Percentiles rank a stretch among this genome's conserved stretches.
Evolutionary conservation across 2,797 vertebrate species (phyloP).

Genomic region (Phalanger gymnotis): DNA sequence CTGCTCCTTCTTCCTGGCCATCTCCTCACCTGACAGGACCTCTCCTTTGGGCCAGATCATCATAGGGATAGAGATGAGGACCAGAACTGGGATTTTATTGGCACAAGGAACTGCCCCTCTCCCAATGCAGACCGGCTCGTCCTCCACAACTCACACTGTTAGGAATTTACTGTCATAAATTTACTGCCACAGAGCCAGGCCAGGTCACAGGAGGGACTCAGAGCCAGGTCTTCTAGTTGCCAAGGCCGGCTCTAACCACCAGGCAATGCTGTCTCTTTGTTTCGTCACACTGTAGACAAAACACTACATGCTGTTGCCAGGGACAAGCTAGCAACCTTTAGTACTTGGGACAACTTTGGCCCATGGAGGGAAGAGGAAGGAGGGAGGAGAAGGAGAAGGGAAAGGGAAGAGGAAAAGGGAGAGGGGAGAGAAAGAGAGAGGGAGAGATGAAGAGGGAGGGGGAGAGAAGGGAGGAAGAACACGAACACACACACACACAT

Average conservation of each 20-base stretch:
- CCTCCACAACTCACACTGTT: background rate
- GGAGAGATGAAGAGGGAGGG: too few species aligned
- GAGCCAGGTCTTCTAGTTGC: background rate
- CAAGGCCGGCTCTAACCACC: background rate
- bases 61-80: background rate
- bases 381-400: background rate
- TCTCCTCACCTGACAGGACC: background rate
- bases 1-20: background rate
- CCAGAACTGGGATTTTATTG: background rate
- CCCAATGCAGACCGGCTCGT: background rate
- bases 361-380: background rate
- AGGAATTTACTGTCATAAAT: background rate
- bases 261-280: background rate
- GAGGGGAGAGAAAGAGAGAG: too few species aligned
- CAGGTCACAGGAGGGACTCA: background rate
- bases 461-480: too few species aligned
- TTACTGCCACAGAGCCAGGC: background rate
- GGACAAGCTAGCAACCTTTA: background rate
- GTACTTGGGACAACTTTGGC: background rate
- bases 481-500: too few species aligned
- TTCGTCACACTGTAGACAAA: background rate
- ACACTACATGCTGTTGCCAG: background rate
- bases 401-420: background rate
- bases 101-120: background rate
- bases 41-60: background rate